Evolutionary conservation across 2,888 invertebrate genomes (phyloP), one percentile per base, ranked within the genome.

Genomic region (Plebejus melissa): DNA sequence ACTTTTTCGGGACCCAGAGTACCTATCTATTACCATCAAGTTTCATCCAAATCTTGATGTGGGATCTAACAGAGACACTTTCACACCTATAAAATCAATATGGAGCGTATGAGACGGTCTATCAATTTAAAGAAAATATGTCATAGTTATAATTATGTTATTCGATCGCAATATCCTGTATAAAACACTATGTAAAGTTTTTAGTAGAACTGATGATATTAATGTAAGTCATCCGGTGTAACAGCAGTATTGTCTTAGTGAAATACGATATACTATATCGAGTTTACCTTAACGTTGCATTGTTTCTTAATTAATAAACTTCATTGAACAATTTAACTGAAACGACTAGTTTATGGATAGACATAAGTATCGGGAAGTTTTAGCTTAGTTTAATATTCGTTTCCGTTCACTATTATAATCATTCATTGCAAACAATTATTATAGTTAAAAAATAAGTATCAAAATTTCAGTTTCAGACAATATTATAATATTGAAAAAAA

Each of bases 121-220:
- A 54, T 54, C 54, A 54, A 54, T 54, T 16, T 54, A 54, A 22
- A 28, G 11, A 22, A 65, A 32, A 65, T 65, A 65, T 65, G 84
- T 85, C 87, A 88, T 90, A 91, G 90, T 91, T 91, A 86, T 90
- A 32, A 32, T 32, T 32, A 41, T 46, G 91, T 88, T 87, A 91
- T 84, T 80, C 80, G 89, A 90, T 85, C 89, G 87, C 90, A 87
- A 91, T 90, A 90, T 92, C 92, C 92, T 90, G 91, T 82, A 82
- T 85, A 86, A 86, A 88, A 46, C 88, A 90, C 87, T 87, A 84
- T 87, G 90, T 91, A 90, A 89, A 87, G 87, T 89, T 90, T 90
- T 88, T 87, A 89, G 87, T 87, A 83, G 87, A 88, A 88, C 84
- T 83, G 82, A 77, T 77, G 22, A 77, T 76, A 32, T 32, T 32